Conservation (phyloP, 92 coral and sea anemone species). For the Palythoa caribaeorum region DNA sequence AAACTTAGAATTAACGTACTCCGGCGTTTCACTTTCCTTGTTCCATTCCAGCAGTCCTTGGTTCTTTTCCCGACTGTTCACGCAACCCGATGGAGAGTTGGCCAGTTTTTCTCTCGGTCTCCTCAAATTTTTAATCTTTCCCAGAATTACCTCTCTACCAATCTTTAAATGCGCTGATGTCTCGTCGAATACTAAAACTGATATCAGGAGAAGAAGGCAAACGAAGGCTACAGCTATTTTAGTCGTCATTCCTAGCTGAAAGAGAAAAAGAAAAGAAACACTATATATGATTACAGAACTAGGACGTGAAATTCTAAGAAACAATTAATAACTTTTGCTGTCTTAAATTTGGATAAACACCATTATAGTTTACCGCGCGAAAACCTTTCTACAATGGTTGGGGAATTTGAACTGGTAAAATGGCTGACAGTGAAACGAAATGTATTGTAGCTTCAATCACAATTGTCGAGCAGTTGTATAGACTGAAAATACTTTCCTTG, state of each 20-base stretch:
- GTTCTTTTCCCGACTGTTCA: neutral
- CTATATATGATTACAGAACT: neutral
- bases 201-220: constrained; percentile 1
- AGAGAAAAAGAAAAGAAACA: neutral
- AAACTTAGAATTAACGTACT: constrained; percentile 2
- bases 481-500: too few relatives aligned
- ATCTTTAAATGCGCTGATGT: constrained; percentile 30
- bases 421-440: too few relatives aligned
- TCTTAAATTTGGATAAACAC: neutral
- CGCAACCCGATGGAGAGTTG: neutral
- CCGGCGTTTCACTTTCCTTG: neutral
- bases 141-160: constrained; percentile 26
- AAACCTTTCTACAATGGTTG: too few relatives aligned
- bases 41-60: constrained; percentile 9
- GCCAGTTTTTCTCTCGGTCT: neutral
- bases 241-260: constrained; percentile 1
- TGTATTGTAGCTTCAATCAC: too few relatives aligned
- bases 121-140: neutral
- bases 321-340: neutral
- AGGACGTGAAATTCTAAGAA: neutral
- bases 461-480: too few relatives aligned
- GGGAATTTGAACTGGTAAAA: too few relatives aligned
- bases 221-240: neutral
- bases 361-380: too few relatives aligned
- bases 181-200: neutral